Evolutionary conservation across 2,797 vertebrate species (phyloP).

Genomic region (Moxostoma hubbsi): DNA sequence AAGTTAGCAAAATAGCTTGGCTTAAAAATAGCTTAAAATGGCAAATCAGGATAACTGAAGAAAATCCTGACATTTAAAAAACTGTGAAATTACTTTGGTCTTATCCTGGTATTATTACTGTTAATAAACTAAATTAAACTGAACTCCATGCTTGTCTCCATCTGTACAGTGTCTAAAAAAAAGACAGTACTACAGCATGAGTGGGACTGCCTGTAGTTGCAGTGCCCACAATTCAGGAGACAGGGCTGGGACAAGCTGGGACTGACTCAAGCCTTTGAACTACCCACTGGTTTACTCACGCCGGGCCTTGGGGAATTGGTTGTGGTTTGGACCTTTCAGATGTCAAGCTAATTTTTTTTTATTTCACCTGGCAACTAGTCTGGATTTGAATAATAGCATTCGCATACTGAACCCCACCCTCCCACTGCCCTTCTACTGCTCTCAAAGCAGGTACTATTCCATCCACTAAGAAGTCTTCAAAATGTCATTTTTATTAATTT

Average conservation of each 20-base stretch:
- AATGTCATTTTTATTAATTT: slow-evolving; percentile 17
- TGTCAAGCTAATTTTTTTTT: slow-evolving; percentile 67
- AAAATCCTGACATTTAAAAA: no score
- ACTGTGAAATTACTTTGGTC: no score
- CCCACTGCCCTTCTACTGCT: slow-evolving; percentile 47
- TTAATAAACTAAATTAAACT: neutral
- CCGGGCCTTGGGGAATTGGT: slow-evolving; percentile 70
- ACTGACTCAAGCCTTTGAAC: slow-evolving; percentile 75
- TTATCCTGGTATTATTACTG: no score
- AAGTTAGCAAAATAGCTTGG: no score
- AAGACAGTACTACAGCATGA: slow-evolving; percentile 64
- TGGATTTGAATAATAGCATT: slow-evolving; percentile 71
- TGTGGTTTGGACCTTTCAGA: slow-evolving; percentile 66
- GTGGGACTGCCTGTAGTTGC: slow-evolving; percentile 13
- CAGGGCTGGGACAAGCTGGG: slow-evolving; percentile 64
- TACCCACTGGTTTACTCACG: slow-evolving; percentile 71
- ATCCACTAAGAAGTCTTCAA: slow-evolving; percentile 25
- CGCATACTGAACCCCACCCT: slow-evolving; percentile 65
- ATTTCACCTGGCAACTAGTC: slow-evolving; percentile 72
- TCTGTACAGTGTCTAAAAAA: slow-evolving; percentile 18
- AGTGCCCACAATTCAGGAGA: slow-evolving; percentile 60
- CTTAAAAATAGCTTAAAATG: no score
- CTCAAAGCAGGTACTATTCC: slow-evolving; percentile 66
- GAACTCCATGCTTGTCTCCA: slow-evolving; percentile 1
- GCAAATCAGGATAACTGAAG: no score